Evolutionary conservation across 1,140 invertebrate species (phyloP).

Genomic region (Brachionus calyciflorus): DNA sequence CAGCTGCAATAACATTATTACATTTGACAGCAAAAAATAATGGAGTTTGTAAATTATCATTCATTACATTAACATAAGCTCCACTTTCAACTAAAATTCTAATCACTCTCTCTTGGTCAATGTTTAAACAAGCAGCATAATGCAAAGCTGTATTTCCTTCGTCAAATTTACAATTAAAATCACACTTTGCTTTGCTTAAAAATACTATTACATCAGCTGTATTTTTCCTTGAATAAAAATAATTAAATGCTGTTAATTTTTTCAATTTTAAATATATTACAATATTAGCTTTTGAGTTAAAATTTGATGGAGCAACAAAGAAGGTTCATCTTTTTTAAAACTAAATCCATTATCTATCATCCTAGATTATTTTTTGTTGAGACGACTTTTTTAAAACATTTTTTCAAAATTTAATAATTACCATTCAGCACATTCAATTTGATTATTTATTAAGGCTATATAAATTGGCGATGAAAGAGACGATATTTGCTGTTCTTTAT

Average conservation of each 20-base stretch:
- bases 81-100: conserved; percentile 53
- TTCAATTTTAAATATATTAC: no score
- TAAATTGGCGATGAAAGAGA: conserved; percentile 54
- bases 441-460: conserved; percentile 56
- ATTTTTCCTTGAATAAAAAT: conserved; percentile 11
- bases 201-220: not conserved
- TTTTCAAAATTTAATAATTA: conserved; percentile 47
- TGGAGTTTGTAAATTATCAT: conserved; percentile 54
- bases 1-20: conserved; percentile 56
- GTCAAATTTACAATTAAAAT: conserved; percentile 49
- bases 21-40: conserved; percentile 55
- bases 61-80: conserved; percentile 53
- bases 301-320: not conserved
- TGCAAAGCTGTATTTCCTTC: conserved; percentile 52
- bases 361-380: conserved; percentile 49
- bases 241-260: no score
- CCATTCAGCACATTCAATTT: conserved; percentile 56
- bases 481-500: conserved; percentile 51
- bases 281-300: not conserved
- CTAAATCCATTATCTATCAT: conserved; percentile 54
- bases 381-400: not conserved
- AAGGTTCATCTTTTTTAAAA: conserved; percentile 52
- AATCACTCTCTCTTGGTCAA: conserved; percentile 48
- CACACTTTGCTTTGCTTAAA: not conserved
- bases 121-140: not conserved